Percentiles rank a stretch among this genome's conserved stretches.
phyloP scores from a whole-genome alignment of 2,797 vertebrate genomes.

The Amblyraja radiata region DNA sequence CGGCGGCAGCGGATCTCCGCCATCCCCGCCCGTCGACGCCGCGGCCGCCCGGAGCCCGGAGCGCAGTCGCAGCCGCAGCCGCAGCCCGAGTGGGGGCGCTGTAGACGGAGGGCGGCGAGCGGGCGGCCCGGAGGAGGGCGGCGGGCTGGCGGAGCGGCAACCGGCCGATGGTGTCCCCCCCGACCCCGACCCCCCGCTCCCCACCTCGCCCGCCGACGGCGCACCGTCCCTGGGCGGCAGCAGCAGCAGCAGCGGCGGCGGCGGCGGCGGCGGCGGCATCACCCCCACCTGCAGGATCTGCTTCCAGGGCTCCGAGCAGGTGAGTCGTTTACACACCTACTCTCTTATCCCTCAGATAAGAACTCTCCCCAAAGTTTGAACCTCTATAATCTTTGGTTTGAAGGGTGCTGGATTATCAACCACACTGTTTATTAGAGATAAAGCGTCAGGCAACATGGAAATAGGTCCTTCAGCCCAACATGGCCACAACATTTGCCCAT shows the following conservation, averaged over 20 bases:
- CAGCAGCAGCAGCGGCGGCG: slow-evolving; percentile 45
- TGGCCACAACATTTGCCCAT: too few species aligned
- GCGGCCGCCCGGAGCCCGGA: slow-evolving; percentile 25
- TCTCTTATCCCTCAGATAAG: too few species aligned
- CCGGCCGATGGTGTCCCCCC: slow-evolving; percentile 41
- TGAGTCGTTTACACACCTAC: slow-evolving; percentile 39
- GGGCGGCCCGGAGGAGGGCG: slow-evolving; percentile 7
- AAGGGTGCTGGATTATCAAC: too few species aligned
- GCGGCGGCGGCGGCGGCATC: slow-evolving; percentile 54
- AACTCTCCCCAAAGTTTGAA: too few species aligned
- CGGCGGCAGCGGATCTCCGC: slow-evolving; percentile 35
- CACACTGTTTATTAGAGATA: too few species aligned
- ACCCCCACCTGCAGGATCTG: slow-evolving; percentile 86
- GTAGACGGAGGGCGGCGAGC: neutral
- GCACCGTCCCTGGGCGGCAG: slow-evolving; percentile 74
- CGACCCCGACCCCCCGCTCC: slow-evolving; percentile 35
- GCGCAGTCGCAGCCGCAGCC: neutral
- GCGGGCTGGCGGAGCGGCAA: slow-evolving; percentile 35
- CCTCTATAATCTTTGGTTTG: too few species aligned
- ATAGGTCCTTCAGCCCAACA: too few species aligned
- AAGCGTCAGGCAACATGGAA: too few species aligned
- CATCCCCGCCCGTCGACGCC: slow-evolving; percentile 9
- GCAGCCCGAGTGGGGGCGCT: slow-evolving; percentile 37
- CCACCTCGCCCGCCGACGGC: slow-evolving; percentile 49
- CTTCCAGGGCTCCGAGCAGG: slow-evolving; percentile 87